phyloP scores from a whole-genome alignment of 2,888 invertebrate genomes.

The Drosophila prostipennis region DNA sequence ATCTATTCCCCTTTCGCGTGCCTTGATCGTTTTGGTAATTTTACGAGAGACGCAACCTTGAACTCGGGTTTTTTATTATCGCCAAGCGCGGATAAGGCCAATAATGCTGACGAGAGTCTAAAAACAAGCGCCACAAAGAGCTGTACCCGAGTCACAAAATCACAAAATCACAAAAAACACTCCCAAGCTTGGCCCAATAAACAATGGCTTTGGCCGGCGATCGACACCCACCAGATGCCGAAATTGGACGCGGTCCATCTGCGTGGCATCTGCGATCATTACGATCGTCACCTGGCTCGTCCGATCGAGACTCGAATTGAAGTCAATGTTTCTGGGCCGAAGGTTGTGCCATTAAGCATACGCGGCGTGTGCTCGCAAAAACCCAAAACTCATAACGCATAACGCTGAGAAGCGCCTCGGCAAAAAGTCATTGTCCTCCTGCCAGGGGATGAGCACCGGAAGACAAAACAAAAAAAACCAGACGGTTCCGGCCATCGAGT shows the following conservation, averaged over 20 bases:
- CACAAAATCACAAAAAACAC: slow-evolving; percentile 26
- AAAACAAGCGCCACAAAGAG: slow-evolving; percentile 53
- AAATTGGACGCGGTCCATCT: slow-evolving; percentile 50
- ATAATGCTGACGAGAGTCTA: slow-evolving; percentile 62
- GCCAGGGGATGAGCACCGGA: slow-evolving; percentile 29
- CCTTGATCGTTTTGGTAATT: slow-evolving; percentile 43
- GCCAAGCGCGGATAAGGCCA: slow-evolving; percentile 67
- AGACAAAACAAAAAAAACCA: slow-evolving; percentile 14
- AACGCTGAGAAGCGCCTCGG: slow-evolving; percentile 1
- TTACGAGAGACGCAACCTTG: slow-evolving; percentile 58
- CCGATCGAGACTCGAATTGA: slow-evolving; percentile 30
- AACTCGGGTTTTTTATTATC: slow-evolving; percentile 58
- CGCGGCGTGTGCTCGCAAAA: slow-evolving; percentile 24
- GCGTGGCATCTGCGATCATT: slow-evolving; percentile 60
- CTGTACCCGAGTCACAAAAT: slow-evolving; percentile 13
- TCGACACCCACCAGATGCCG: slow-evolving; percentile 67
- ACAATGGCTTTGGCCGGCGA: slow-evolving; percentile 36
- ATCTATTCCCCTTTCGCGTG: slow-evolving; percentile 31
- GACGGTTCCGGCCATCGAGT: slow-evolving; percentile 10
- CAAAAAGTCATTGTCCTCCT: slow-evolving; percentile 46
- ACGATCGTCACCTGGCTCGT: slow-evolving; percentile 54
- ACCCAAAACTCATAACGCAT: background rate
- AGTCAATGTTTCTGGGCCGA: slow-evolving; percentile 55
- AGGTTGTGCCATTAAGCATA: slow-evolving; percentile 65
- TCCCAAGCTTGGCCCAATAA: slow-evolving; percentile 54